Conservation (phyloP, 2,113 vertebrate genomes). For the Seriola quinqueradiata region DNA sequence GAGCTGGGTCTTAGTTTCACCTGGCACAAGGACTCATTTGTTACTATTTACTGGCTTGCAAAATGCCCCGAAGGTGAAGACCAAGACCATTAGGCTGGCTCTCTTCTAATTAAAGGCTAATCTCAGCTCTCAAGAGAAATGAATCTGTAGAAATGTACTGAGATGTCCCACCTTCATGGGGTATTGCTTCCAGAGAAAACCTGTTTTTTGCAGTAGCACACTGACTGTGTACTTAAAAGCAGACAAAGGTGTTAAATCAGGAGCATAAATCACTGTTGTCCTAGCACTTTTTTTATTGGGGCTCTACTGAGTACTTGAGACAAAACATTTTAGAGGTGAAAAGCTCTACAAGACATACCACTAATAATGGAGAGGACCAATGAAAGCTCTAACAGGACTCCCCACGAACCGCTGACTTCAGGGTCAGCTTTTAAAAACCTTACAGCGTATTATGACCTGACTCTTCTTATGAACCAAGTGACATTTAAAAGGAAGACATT, state of each 20-base stretch:
- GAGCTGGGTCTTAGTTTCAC: neutral
- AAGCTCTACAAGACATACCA: conserved; percentile 58
- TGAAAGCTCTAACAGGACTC: conserved; percentile 44
- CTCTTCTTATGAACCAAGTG: conserved; percentile 22
- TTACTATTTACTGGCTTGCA: conserved; percentile 11
- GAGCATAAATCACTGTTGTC: conserved; percentile 60
- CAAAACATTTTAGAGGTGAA: conserved; percentile 58
- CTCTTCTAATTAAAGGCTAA: conserved; percentile 47
- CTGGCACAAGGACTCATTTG: conserved; percentile 60
- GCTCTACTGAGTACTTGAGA: conserved; percentile 27
- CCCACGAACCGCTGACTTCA: neutral
- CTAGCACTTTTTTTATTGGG: conserved; percentile 39
- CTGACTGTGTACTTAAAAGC: neutral
- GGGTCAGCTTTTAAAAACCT: conserved; percentile 63
- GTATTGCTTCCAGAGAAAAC: neutral
- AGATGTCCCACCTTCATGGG: conserved; percentile 1
- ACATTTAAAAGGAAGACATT: conserved; percentile 62
- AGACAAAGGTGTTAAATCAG: conserved; percentile 47
- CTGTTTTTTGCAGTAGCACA: conserved; percentile 31
- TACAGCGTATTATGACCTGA: conserved; percentile 45
- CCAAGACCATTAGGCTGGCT: conserved; percentile 38
- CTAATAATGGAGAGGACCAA: conserved; percentile 42
- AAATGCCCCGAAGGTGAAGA: conserved; percentile 17
- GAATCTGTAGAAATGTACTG: conserved; percentile 25
- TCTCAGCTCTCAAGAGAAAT: conserved; percentile 27